Evolutionary conservation across 2,888 invertebrate genomes (phyloP).

Genomic region (Thymelicus acteon): DNA sequence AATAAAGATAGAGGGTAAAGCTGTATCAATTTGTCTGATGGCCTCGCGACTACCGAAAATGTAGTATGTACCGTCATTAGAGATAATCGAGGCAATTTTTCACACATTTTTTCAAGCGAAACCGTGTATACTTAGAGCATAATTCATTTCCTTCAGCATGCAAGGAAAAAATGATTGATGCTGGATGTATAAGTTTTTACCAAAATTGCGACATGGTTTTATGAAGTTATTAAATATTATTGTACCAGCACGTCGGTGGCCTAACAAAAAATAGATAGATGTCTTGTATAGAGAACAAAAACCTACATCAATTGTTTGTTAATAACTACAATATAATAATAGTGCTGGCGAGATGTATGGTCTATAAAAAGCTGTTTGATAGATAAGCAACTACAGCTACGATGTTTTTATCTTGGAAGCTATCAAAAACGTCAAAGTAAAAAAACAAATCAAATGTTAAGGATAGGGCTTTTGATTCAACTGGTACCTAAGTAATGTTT

Average conservation of each 20-base stretch:
- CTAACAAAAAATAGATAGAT: slow-evolving; percentile 58
- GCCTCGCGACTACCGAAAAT: slow-evolving; percentile 60
- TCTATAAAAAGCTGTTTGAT: slow-evolving; percentile 7
- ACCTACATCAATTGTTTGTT: slow-evolving; percentile 45
- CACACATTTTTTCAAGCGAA: slow-evolving; percentile 73
- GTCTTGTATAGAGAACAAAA: slow-evolving; percentile 49
- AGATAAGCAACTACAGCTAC: not conserved
- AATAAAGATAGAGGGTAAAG: slow-evolving; percentile 57
- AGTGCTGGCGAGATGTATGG: slow-evolving; percentile 36
- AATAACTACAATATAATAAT: slow-evolving; percentile 40
- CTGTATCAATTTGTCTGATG: slow-evolving; percentile 59
- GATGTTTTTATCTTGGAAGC: not conserved
- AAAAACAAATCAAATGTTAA: not conserved
- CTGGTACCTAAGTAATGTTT: no score
- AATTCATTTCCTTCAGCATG: slow-evolving; percentile 71
- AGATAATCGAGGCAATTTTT: slow-evolving; percentile 75
- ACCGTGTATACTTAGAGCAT: slow-evolving; percentile 64
- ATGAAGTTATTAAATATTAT: slow-evolving; percentile 60
- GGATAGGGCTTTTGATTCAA: not conserved
- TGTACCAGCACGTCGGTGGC: slow-evolving; percentile 44
- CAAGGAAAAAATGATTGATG: slow-evolving; percentile 77
- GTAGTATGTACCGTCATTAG: slow-evolving; percentile 63
- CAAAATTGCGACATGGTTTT: slow-evolving; percentile 63
- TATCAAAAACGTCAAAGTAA: not conserved
- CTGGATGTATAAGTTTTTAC: slow-evolving; percentile 59